Percentiles rank a stretch among this genome's conserved stretches.
These are phyloP conservation scores for Galerucella calmariensis DNA, from an alignment of 2,888 invertebrate genomes.

Conservation along the genomic window DNA sequence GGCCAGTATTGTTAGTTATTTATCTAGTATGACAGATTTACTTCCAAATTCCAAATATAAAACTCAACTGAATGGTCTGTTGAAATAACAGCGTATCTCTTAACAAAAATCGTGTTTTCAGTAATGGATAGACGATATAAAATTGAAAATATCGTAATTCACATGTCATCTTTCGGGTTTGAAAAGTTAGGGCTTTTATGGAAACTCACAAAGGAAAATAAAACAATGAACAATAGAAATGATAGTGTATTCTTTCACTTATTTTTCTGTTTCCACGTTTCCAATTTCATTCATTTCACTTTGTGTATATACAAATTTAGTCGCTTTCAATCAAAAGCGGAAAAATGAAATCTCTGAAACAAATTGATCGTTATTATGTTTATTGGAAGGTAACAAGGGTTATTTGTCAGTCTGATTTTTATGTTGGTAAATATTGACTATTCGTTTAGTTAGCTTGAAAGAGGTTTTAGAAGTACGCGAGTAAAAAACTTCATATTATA, in stretches of 20 bases:
- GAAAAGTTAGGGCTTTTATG: constrained; percentile 29
- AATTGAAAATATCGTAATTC: constrained; percentile 19
- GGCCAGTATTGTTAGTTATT: too few species aligned
- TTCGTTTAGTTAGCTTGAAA: neutral
- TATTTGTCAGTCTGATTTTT: neutral
- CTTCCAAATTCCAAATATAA: neutral
- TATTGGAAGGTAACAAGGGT: neutral
- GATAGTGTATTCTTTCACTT: constrained; percentile 29
- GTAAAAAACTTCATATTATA: neutral
- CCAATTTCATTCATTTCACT: neutral
- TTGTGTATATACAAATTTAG: neutral
- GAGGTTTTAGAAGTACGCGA: neutral
- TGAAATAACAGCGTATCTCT: constrained; percentile 3
- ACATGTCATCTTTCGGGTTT: constrained; percentile 24
- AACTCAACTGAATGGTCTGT: neutral
- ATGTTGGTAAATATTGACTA: neutral
- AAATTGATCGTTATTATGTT: neutral
- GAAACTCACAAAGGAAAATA: constrained; percentile 30
- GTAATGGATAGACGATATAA: constrained; percentile 19
- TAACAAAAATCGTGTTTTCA: constrained; percentile 5
- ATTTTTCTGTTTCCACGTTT: constrained; percentile 18
- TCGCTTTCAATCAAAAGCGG: neutral
- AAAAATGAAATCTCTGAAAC: neutral
- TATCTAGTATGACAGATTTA: too few species aligned
- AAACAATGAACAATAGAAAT: constrained; percentile 35